Evolutionary conservation across 2,888 invertebrate species (phyloP), one percentile per base, ranked within the genome.

Genomic region (Pandemis cinnamomeana): DNA sequence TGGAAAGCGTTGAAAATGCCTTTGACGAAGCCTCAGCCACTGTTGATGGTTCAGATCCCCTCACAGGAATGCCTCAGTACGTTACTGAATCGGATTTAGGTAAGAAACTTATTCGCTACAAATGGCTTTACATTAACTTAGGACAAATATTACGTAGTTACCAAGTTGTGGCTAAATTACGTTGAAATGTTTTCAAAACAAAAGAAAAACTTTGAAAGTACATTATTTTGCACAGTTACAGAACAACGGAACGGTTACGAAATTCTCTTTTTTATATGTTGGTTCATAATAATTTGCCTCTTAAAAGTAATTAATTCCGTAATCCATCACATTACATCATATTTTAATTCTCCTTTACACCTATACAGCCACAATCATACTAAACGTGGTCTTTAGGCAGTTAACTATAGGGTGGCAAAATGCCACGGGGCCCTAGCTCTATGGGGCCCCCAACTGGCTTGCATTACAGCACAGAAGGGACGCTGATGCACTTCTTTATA

Each of bases 1-100:
- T 94, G 92, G 94, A 94, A 84, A 88, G 84, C 67, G 82, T 79
- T 11, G 92, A 91, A 69, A 84, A 82, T 77, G 82, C 75, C 48
- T 93, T 89, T 78, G 89, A 87, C 44, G 89, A 89, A 74, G 86
- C 80, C 41, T 76, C 83, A 5, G 88, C 77, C 46, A 78, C 78
- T 55, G 83, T 85, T 0, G 93, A 90, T 75, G 78, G 84, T 3
- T 78, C 87, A 0, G 92, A 92, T 80, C 84, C 90, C 5, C 72
- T 92, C 61, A 86, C 92, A 8, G 87, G 92, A n/a, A 89, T 94
- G 48, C 90, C 91, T 2, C 93, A 94, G 72, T 95, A 94, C 76
- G 95, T 94, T 5, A 89, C 91, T 0, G 95, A 95, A 75, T 87
- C 90, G 1, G 94, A 95, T 80, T 84, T 95, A 73, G 92, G 95